Conservation (phyloP, 64 coral and sea anemone species). For the Montipora efflorescens region DNA sequence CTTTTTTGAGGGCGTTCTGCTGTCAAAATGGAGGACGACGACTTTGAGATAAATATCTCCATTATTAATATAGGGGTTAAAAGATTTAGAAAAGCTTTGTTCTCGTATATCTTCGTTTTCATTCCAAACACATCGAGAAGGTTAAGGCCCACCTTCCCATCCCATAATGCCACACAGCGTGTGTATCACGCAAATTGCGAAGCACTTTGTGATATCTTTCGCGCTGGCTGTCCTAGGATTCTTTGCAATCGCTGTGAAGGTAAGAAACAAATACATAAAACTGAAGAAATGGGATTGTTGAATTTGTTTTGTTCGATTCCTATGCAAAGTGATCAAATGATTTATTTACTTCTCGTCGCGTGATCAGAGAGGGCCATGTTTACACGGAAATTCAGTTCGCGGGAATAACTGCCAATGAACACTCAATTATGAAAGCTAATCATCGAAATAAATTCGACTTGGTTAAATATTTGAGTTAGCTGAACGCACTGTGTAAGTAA, state of each 20-base stretch:
- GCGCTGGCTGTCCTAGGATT: neutral
- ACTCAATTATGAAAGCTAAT: neutral
- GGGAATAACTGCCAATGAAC: neutral
- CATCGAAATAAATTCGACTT: neutral
- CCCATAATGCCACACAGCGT: constrained; percentile 11
- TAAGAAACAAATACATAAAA: neutral
- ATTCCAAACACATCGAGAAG: neutral
- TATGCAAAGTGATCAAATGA: neutral
- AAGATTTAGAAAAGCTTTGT: neutral
- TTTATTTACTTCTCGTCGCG: neutral
- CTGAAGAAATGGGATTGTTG: neutral
- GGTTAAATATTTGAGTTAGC: constrained; percentile 40
- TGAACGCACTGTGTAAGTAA: neutral
- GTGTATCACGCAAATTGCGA: constrained; percentile 22
- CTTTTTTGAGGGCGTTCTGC: too few species aligned
- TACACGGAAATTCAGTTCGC: neutral
- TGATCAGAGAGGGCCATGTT: constrained; percentile 6
- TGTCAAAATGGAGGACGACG: too few species aligned
- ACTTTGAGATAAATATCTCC: constrained; percentile 4
- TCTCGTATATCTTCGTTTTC: neutral
- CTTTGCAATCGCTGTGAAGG: constrained; percentile 4
- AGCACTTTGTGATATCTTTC: neutral
- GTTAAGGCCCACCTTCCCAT: neutral
- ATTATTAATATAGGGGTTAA: neutral
- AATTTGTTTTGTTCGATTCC: neutral